Conservation (phyloP, 2,113 vertebrate species). For the Caretta caretta region DNA sequence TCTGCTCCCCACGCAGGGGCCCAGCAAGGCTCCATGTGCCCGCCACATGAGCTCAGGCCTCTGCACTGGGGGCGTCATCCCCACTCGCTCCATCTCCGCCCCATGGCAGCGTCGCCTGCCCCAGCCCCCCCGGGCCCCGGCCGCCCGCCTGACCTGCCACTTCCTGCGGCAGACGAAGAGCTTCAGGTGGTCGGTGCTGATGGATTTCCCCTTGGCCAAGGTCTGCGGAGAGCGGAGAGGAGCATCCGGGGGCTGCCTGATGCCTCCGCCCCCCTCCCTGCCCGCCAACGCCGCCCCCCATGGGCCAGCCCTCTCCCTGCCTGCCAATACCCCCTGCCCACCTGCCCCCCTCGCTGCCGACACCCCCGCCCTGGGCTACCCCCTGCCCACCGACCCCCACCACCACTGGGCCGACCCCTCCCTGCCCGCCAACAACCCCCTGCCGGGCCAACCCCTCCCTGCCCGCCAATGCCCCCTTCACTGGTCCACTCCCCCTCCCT, state of each 20-base stretch:
- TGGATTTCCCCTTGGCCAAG: constrained; percentile 89
- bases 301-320: not conserved
- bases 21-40: not conserved
- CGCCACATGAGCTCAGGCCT: too few relatives aligned
- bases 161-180: constrained; percentile 94
- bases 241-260: not conserved
- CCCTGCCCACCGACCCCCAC: too few relatives aligned
- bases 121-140: not conserved
- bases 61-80: too few relatives aligned
- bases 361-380: too few relatives aligned
- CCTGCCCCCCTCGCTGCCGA: too few relatives aligned
- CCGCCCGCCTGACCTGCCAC: constrained; percentile 89
- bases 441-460: not conserved
- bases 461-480: too few relatives aligned
- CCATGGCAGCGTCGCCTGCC: not conserved
- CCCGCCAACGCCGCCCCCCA: too few relatives aligned
- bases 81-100: not conserved
- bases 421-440: not conserved
- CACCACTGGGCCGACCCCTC: not conserved
- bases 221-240: constrained; percentile 78
- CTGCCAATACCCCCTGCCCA: too few relatives aligned
- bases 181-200: constrained; percentile 93
- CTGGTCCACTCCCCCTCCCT: not conserved
- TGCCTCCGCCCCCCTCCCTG: too few relatives aligned
- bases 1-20: not conserved